phyloP scores from a whole-genome alignment of 2,888 invertebrate species.

The Achlya flavicornis region DNA sequence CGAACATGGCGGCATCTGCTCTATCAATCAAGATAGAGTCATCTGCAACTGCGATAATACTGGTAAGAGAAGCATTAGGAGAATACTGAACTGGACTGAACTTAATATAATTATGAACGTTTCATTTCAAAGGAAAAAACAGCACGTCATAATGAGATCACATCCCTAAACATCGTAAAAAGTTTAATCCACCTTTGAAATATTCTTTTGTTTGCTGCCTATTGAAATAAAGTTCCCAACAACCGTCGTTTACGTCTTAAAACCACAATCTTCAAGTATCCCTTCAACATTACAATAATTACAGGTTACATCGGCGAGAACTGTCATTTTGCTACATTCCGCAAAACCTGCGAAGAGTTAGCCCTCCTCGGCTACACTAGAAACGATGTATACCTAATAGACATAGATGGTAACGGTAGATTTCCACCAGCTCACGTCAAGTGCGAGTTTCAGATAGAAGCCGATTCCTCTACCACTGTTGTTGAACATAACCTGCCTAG shows the following conservation, averaged over 20 bases:
- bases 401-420: constrained; percentile 96
- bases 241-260: neutral
- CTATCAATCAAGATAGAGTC: constrained; percentile 93
- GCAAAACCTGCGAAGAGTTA: constrained; percentile 96
- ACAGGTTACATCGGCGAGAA: constrained; percentile 94
- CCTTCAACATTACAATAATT: constrained; percentile 16
- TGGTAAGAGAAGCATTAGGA: constrained; percentile 61
- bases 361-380: constrained; percentile 94
- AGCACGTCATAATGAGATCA: too few species aligned
- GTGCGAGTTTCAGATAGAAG: constrained; percentile 95
- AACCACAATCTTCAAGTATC: too few species aligned
- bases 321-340: constrained; percentile 96
- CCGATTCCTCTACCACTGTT: constrained; percentile 93
- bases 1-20: constrained; percentile 95
- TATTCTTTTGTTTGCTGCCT: too few species aligned
- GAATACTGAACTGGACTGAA: too few species aligned
- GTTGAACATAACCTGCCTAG: constrained; percentile 96
- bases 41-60: constrained; percentile 95
- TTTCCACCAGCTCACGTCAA: constrained; percentile 96
- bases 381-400: constrained; percentile 95
- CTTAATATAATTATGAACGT: too few species aligned
- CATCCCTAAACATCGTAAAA: too few species aligned
- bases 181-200: too few species aligned
- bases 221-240: too few species aligned
- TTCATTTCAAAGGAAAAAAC: too few species aligned